Base-by-base conservation (phyloP, 2,888 invertebrate genomes). In the Gandaritis pyraliata region DNA sequence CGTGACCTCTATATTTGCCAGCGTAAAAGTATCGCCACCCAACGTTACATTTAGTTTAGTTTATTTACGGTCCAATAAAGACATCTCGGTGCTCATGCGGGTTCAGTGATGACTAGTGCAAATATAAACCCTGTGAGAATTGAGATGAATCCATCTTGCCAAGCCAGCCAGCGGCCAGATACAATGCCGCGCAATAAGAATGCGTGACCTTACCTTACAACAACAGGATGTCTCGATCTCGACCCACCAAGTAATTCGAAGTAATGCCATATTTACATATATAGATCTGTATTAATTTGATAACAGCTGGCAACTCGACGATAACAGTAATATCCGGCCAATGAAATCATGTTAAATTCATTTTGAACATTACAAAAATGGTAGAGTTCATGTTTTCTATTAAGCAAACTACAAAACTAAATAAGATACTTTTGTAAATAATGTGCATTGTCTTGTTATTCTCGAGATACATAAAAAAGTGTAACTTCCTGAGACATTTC, bases 1-100 rank as follows among this genome's bases (percentile, higher is more conserved):
- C 91, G 91, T 90, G 91, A 90, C 91, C 90, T 78, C 85, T 87
- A 89, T 87, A 89, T 90, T 90, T 86, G 85, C 75, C 73, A 76
- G 80, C 78, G 77, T 85, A 82, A 87, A 83, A 79, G 76, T 83
- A 86, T 86, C 85, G 82, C 82, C 84, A 82, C 79, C 71, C 74
- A 80, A 83, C 78, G 83, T 83, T 84, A 77, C 76, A 78, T 82
- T 81, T 76, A 77, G 77, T 80, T 81, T 76, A 77, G 76, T 80
- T 86, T 87, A 87, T 88, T 90, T 89, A 87, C 82, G 79, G 76
- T 73, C 73, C 87, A 87, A 90, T 92, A 90, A 90, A 88, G 85
- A 79, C 82, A 77, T 86, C 81, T 78, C 78, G 76, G 74, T 80
- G 78, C 78, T 80, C 78, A 92, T 91, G 90, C 91, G 91, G 91